Evolutionary conservation across 2,797 vertebrate genomes (phyloP).

Genomic region (Pelobates cultripes): DNA sequence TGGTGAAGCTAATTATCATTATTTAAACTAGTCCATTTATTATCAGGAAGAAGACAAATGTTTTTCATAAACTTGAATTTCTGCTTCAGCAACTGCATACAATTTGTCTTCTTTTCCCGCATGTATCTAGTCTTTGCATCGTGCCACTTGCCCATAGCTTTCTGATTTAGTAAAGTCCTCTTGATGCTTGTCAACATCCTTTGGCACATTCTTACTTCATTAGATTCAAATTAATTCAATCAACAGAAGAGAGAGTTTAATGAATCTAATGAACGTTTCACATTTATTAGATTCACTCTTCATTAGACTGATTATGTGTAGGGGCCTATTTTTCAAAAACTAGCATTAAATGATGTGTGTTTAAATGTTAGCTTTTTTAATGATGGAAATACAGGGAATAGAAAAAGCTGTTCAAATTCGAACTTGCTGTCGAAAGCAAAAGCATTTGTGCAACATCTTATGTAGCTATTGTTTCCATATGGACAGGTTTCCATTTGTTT

Average conservation of each 20-base stretch:
- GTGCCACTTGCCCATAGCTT: conserved; percentile 6
- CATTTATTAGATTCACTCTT: conserved; percentile 32
- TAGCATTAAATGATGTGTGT: conserved; percentile 1
- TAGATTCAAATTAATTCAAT: conserved; percentile 48
- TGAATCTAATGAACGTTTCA: conserved; percentile 29
- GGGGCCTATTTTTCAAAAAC: conserved; percentile 12
- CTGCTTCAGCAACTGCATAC: conserved; percentile 3
- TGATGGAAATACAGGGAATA: background rate
- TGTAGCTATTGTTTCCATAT: too few species aligned
- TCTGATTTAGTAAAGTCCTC: conserved; percentile 8
- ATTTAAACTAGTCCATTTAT: background rate
- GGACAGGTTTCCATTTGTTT: too few species aligned
- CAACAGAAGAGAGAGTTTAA: conserved; percentile 37
- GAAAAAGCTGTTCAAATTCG: background rate
- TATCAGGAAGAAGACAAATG: background rate
- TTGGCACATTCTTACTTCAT: conserved; percentile 36
- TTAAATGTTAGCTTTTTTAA: conserved; percentile 5
- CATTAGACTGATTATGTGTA: conserved; percentile 37
- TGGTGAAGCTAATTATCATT: conserved; percentile 1
- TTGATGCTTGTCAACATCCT: conserved; percentile 34
- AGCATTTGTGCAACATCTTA: too few species aligned
- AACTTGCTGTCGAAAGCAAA: background rate
- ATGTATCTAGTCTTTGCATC: background rate
- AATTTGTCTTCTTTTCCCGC: conserved; percentile 8
- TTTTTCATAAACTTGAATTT: conserved; percentile 9